These are phyloP conservation scores for Kryptopterus vitreolus DNA, from an alignment of 2,797 vertebrate genomes.

Conservation along the genomic window DNA sequence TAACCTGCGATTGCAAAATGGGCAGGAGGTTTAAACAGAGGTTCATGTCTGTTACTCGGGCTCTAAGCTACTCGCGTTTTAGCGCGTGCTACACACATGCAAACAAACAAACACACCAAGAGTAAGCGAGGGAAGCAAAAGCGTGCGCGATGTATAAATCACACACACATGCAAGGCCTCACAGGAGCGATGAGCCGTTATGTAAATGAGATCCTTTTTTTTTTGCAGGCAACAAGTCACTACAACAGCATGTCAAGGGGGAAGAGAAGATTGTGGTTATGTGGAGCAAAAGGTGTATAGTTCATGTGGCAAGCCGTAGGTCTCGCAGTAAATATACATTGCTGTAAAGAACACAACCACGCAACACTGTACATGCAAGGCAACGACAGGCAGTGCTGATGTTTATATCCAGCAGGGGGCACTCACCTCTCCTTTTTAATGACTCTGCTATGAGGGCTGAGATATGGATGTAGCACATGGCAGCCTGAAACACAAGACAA, in stretches of 20 bases:
- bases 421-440: conserved; percentile 93
- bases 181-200: not conserved
- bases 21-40: conserved; percentile 64
- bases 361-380: not conserved
- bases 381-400: conserved; percentile 14
- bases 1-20: conserved; percentile 93
- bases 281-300: not conserved
- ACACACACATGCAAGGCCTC: conserved; percentile 18
- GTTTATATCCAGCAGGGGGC: not conserved
- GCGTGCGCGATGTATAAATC: conserved; percentile 13
- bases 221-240: not conserved
- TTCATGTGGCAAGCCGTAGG: not conserved
- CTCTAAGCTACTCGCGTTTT: not conserved
- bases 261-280: conserved; percentile 9
- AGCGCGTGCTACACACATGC: conserved; percentile 26
- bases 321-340: not conserved
- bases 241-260: not conserved
- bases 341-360: not conserved
- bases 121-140: conserved; percentile 10
- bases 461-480: conserved; percentile 99
- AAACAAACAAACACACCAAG: conserved; percentile 4
- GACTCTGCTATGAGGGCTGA: conserved; percentile 97
- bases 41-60: not conserved
- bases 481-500: conserved; percentile 74
- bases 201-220: not conserved